Evolutionary conservation across 2,797 vertebrate genomes (phyloP).

Genomic region (Pachyuromys duprasi): DNA sequence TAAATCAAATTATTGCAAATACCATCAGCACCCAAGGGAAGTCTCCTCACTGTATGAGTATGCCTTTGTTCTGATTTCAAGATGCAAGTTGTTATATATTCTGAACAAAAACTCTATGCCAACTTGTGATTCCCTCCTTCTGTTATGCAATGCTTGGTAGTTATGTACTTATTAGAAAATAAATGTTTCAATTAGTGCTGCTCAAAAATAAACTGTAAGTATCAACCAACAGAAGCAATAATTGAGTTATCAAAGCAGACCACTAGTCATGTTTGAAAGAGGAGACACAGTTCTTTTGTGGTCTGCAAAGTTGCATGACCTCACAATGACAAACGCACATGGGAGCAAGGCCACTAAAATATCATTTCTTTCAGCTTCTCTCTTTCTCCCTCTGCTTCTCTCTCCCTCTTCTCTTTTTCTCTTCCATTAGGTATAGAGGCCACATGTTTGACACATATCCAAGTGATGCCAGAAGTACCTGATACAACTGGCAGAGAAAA

Average conservation of each 20-base stretch:
- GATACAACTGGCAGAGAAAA: background rate
- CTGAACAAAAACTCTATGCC: background rate
- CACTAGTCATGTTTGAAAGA: background rate
- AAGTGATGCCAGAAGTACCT: background rate
- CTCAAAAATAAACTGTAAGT: background rate
- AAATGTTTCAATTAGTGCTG: background rate
- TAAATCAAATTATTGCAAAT: conserved; percentile 30
- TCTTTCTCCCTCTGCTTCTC: no score
- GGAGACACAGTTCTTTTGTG: background rate
- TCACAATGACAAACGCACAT: background rate
- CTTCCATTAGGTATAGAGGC: no score
- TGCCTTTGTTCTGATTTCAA: conserved; percentile 20
- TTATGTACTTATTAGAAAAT: background rate
- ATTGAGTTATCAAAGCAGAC: background rate
- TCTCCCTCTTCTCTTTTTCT: background rate
- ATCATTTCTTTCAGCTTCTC: background rate
- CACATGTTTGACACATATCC: background rate
- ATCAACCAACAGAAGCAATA: background rate
- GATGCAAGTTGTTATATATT: background rate
- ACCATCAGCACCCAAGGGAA: conserved; percentile 10
- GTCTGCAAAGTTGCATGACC: background rate
- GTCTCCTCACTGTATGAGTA: background rate
- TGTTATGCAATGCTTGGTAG: background rate
- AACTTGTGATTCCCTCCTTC: background rate
- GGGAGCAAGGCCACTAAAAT: background rate